Base-by-base conservation (phyloP, 1,140 invertebrate species). In the Ectropis grisescens region DNA sequence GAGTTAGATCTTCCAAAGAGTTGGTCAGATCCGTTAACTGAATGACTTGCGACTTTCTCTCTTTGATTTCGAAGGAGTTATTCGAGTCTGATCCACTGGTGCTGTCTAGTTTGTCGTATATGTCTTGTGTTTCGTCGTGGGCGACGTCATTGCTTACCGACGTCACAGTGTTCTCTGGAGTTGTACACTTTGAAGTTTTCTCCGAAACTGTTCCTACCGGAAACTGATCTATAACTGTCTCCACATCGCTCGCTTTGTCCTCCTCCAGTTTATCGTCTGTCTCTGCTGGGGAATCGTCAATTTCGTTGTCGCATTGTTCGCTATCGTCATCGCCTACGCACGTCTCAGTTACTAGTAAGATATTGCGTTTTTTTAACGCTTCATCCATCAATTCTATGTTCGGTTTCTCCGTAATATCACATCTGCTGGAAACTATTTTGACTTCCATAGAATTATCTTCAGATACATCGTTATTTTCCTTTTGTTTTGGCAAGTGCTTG, bases 101-200 rank as follows among this genome's bases (percentile, higher is more conserved):
- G 29, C 75, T 81, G 11, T 75, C 69, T 23, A 81, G 43, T 69
- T 81, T 81, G 31, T 81, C 71, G 12, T 57, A 78, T 35, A 80
- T 59, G 33, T 72, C 67, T 44, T 49, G 32, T 27, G 57, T 16
- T 33, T 41, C 11, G 37, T 14, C 29, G 29, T 9, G 11, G 8
- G 27, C 29, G 27, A 40, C 23, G 5, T 32, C 31, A 29, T 45
- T 56, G 11, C 45, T 53, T 13, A 41, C 19, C 9, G 37, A 39
- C 1, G 33, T 46, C 7, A 31, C 23, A 13, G 37, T 43, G 5
- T 41, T 47, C 2, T 34, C 35, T 5, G 43, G 25, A 35, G 37
- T 44, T n/a, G 4, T 22, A 44, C 24, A 38, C 29, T 23, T 37
- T 5, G 37, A 47, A 7, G 15, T 37, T 5, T 41, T 43, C 12